Percentiles rank a stretch among this genome's conserved stretches.
phyloP scores from a whole-genome alignment of 2,113 vertebrate species.

The Lampris megalopsis region DNA sequence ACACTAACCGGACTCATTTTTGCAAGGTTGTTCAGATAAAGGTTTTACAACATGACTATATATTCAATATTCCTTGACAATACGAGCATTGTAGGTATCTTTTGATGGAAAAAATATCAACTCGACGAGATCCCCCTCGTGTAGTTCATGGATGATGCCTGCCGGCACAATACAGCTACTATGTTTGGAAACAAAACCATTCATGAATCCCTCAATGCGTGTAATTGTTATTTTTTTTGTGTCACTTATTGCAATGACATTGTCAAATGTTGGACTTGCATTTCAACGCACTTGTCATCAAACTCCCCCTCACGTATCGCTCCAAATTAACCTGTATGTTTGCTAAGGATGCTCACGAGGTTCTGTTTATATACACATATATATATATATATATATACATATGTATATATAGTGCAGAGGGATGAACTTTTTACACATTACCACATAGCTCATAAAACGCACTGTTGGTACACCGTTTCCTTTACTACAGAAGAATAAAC shows the following conservation, averaged over 20 bases:
- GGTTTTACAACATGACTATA: slow-evolving; percentile 3
- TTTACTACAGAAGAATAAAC: slow-evolving; percentile 29
- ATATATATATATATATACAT: no score
- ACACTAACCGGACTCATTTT: not conserved
- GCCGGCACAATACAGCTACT: slow-evolving; percentile 10
- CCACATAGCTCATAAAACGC: slow-evolving; percentile 17
- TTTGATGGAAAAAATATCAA: not conserved
- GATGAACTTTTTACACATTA: not conserved
- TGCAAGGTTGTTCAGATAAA: not conserved
- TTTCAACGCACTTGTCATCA: slow-evolving; percentile 21
- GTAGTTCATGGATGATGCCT: not conserved
- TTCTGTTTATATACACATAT: not conserved
- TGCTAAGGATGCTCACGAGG: slow-evolving; percentile 11
- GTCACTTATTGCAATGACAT: slow-evolving; percentile 12
- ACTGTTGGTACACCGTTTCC: slow-evolving; percentile 12
- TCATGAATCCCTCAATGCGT: no score
- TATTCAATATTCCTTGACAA: slow-evolving; percentile 29
- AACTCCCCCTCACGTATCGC: slow-evolving; percentile 25
- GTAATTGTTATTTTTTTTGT: slow-evolving; percentile 15
- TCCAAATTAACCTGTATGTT: slow-evolving; percentile 21
- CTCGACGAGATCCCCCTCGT: slow-evolving; percentile 13
- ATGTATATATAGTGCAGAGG: no score
- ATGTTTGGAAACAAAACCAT: slow-evolving; percentile 5
- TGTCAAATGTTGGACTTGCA: slow-evolving; percentile 12
- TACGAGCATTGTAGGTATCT: slow-evolving; percentile 10